Evolutionary conservation across 2,888 invertebrate species (phyloP).

Genomic region (Aspidiotus destructor): DNA sequence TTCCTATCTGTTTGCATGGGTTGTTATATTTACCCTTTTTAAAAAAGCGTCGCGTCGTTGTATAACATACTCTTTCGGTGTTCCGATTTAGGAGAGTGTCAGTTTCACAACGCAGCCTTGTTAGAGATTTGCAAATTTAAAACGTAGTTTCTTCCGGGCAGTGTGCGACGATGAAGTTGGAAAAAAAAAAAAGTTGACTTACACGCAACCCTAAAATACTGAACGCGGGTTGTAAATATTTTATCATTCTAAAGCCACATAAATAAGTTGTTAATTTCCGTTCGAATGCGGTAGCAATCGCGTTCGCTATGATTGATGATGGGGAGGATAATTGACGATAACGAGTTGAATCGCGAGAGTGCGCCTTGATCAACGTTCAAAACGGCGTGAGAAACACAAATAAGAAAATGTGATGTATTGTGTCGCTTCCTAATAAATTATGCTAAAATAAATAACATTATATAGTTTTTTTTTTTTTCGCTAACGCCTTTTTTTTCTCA

Average conservation of each 20-base stretch:
- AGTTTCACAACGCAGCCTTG: too few species aligned
- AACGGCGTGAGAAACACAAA: conserved; percentile 31
- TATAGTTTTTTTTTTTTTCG: conserved; percentile 14
- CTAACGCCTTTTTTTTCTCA: conserved; percentile 20
- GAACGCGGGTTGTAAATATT: conserved; percentile 10
- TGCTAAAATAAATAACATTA: conserved; percentile 31
- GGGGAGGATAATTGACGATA: conserved; percentile 32
- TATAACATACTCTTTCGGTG: too few species aligned
- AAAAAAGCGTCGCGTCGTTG: too few species aligned
- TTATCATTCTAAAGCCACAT: conserved; percentile 28
- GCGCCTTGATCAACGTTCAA: conserved; percentile 24
- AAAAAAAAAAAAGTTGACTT: conserved; percentile 4
- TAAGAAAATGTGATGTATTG: conserved; percentile 23
- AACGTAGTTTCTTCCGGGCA: too few species aligned
- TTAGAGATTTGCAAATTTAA: too few species aligned
- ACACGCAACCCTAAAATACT: not conserved
- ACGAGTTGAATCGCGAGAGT: conserved; percentile 29
- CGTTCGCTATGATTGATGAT: conserved; percentile 29
- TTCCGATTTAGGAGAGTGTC: too few species aligned
- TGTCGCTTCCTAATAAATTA: conserved; percentile 28
- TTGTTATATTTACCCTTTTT: too few species aligned
- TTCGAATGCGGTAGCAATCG: conserved; percentile 25
- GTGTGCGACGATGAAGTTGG: not conserved
- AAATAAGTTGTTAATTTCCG: conserved; percentile 31
- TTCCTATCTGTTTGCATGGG: too few species aligned